Base-by-base conservation (phyloP, 2,797 vertebrate species). In the Melanotaenia trifasciata region DNA sequence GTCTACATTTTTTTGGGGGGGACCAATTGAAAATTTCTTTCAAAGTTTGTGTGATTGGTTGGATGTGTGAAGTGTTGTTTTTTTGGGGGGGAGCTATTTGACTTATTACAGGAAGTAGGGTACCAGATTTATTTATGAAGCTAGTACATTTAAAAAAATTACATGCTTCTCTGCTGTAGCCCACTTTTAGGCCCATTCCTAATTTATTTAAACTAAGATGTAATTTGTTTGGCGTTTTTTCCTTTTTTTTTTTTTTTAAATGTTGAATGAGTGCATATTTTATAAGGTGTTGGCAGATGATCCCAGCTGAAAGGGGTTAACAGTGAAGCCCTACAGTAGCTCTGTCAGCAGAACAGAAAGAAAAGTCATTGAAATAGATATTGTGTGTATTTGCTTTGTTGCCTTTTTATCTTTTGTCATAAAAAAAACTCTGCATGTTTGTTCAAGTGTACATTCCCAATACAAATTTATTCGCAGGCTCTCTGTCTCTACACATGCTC, bases 401-500 rank as follows among this genome's bases (percentile, higher is more conserved):
- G 80, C 84, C 78, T 90, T 92, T 91, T 79, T 64, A 72, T 63
- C 24, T 71, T 67, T 67, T 56, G 66, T 69, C 43, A 45, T 60
- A 77, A 47, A 54, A 65, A 67, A 67, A 71, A 47, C 38, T 65
- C 57, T 70, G 28, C 67, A 1, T 62, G n/a, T 72, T 66, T 77
- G 58, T 78, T 66, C 68, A 36, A 57, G 73, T 74, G 64, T 79
- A 83, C 85, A 90, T 92, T 91, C 87, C 86, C 77, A 35, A 61
- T 54, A 62, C 75, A 43, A 18, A 11, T 70, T 72, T 65, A 62
- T 74, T 64, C 45, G 43, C 62, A 28, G 54, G 36, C 47, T 78
- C 43, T 68, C 38, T 73, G 40, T 74, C 72, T 72, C 75, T 51
- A 64, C 67, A 72, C 38, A 7, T 72, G 69, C 63, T 83, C 61